These are phyloP conservation scores for Lordiphosa stackelbergi DNA, from an alignment of 1,140 invertebrate genomes.

Conservation along the genomic window DNA sequence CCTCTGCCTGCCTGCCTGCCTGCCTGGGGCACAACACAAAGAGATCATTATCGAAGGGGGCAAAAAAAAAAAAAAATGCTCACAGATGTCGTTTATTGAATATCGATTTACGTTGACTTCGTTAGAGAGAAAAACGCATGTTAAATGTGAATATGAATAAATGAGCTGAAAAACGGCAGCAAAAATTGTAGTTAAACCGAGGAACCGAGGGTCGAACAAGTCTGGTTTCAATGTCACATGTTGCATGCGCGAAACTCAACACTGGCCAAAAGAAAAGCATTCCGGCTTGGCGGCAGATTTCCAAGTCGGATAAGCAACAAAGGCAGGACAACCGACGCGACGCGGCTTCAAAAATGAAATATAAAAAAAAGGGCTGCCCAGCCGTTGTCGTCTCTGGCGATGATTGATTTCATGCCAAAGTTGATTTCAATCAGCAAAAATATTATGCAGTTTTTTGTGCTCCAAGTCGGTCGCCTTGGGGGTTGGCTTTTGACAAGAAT, in stretches of 20 bases:
- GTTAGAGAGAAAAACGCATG: slow-evolving; percentile 64
- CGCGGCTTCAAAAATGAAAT: slow-evolving; percentile 1
- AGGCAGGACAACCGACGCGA: slow-evolving; percentile 32
- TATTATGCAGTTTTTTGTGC: slow-evolving; percentile 71
- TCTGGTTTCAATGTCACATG: slow-evolving; percentile 70
- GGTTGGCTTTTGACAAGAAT: slow-evolving; percentile 71
- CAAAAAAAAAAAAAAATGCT: slow-evolving; percentile 55
- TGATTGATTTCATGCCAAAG: slow-evolving; percentile 77
- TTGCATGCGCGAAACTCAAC: slow-evolving; percentile 73
- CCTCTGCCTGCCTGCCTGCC: slow-evolving; percentile 17
- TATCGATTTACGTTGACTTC: slow-evolving; percentile 73
- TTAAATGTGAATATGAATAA: slow-evolving; percentile 76
- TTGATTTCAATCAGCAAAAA: slow-evolving; percentile 77
- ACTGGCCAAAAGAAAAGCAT: slow-evolving; percentile 34
- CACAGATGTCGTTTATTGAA: slow-evolving; percentile 76
- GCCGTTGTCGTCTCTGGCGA: slow-evolving; percentile 56
- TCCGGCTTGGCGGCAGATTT: slow-evolving; percentile 61
- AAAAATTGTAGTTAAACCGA: too few relatives aligned
- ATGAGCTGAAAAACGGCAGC: slow-evolving; percentile 60
- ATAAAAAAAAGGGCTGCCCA: slow-evolving; percentile 6
- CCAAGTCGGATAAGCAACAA: slow-evolving; percentile 49
- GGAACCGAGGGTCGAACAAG: neutral
- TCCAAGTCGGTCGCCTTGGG: slow-evolving; percentile 50
- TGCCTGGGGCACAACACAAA: slow-evolving; percentile 46
- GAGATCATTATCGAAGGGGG: slow-evolving; percentile 61